These are phyloP conservation scores for Trichacis sp. DNA, from an alignment of 2,888 invertebrate species.

Conservation along the genomic window DNA sequence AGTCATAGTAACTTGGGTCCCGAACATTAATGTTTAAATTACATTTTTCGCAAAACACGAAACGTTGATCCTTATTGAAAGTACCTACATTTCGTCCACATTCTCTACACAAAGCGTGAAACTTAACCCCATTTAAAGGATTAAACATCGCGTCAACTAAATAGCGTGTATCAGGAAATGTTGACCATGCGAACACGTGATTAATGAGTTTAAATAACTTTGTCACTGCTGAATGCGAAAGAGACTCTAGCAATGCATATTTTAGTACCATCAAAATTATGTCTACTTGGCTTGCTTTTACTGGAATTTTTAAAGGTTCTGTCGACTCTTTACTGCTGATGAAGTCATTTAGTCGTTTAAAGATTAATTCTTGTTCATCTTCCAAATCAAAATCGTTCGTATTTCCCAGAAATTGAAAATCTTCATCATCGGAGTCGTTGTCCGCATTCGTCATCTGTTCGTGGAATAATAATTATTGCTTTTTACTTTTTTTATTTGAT, in stretches of 20 bases:
- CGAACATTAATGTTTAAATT: neutral
- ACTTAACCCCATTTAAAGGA: slow-evolving; percentile 5
- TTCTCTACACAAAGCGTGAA: slow-evolving; percentile 13
- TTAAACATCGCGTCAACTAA: slow-evolving; percentile 13
- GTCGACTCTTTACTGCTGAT: no score
- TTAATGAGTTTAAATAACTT: slow-evolving; percentile 26
- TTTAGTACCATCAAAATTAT: slow-evolving; percentile 22
- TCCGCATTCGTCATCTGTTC: no score
- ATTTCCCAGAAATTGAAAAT: no score
- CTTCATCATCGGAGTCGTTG: no score
- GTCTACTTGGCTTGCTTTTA: neutral
- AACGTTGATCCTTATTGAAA: neutral
- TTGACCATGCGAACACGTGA: slow-evolving; percentile 17
- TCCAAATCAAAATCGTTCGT: no score
- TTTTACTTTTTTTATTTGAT: no score
- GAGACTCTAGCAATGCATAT: slow-evolving; percentile 5
- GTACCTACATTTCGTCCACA: no score
- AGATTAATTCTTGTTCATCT: no score
- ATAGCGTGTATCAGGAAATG: neutral
- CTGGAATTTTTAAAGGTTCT: no score
- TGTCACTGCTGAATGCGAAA: slow-evolving; percentile 20
- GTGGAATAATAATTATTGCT: no score
- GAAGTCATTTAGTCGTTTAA: no score
- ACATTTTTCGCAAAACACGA: slow-evolving; percentile 6
- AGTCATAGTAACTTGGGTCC: neutral